Conservation (phyloP, 2,113 vertebrate genomes). For the western clawed frog (Xenopus tropicalis) region DNA sequence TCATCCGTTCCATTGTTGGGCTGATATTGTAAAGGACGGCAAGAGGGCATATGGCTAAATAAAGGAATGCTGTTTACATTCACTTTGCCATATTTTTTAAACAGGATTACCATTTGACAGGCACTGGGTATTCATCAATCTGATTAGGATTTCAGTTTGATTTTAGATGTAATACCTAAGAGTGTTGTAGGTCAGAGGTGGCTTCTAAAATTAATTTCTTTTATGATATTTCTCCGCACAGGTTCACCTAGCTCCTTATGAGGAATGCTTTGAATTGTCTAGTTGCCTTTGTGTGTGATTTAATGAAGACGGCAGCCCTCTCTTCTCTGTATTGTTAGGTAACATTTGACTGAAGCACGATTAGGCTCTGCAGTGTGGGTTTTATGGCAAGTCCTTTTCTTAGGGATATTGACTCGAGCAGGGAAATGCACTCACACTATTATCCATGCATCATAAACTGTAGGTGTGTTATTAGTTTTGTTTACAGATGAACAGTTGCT, state of each 20-base stretch:
- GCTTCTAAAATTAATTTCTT: not conserved
- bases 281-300: not conserved
- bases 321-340: too few relatives aligned
- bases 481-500: too few relatives aligned
- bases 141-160: slow-evolving; percentile 5
- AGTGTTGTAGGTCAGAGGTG: slow-evolving; percentile 1
- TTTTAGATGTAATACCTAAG: not conserved
- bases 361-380: too few relatives aligned
- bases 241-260: not conserved
- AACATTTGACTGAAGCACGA: too few relatives aligned
- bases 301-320: not conserved
- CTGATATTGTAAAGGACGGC: not conserved
- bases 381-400: too few relatives aligned
- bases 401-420: too few relatives aligned
- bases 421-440: too few relatives aligned
- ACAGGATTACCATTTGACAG: slow-evolving; percentile 1
- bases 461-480: too few relatives aligned
- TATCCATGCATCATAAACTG: too few relatives aligned
- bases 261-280: not conserved
- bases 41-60: not conserved
- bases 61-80: not conserved
- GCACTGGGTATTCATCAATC: not conserved
- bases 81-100: not conserved
- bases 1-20: not conserved
- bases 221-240: not conserved